A percentile compares a stretch with the other conserved stretches of the same genome.
Evolutionary conservation across 2,113 vertebrate genomes (phyloP).

Genomic region (Sapajus apella): DNA sequence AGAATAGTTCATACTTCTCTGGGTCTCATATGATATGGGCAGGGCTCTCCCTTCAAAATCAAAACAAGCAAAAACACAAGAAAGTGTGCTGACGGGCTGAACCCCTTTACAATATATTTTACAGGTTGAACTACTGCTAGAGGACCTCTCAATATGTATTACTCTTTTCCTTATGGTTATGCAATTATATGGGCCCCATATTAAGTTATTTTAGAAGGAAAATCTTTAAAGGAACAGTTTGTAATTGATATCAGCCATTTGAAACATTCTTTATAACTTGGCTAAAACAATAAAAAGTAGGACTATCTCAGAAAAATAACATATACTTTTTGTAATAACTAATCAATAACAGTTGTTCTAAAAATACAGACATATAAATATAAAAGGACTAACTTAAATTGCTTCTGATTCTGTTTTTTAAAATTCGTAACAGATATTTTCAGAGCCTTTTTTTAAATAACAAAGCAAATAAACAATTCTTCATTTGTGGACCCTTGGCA

Average conservation of each 20-base stretch:
- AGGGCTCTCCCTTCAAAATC: neutral
- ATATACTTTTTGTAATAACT: neutral
- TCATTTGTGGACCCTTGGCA: neutral
- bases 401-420: neutral
- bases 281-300: neutral
- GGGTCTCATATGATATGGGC: neutral
- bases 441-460: neutral
- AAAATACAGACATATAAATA: neutral
- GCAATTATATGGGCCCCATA: neutral
- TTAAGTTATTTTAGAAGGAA: neutral
- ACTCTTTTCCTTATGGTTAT: neutral
- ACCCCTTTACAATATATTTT: neutral
- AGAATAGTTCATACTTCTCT: neutral
- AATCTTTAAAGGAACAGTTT: neutral
- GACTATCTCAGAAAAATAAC: neutral
- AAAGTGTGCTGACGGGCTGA: neutral
- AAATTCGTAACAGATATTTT: neutral
- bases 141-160: neutral
- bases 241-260: neutral
- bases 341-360: neutral
- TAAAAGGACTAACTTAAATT: neutral
- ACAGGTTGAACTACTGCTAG: neutral
- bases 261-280: neutral
- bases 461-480: conserved; percentile 5
- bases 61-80: neutral